Conservation (phyloP, 1,140 invertebrate species). For the Aphelenchoides besseyi region DNA sequence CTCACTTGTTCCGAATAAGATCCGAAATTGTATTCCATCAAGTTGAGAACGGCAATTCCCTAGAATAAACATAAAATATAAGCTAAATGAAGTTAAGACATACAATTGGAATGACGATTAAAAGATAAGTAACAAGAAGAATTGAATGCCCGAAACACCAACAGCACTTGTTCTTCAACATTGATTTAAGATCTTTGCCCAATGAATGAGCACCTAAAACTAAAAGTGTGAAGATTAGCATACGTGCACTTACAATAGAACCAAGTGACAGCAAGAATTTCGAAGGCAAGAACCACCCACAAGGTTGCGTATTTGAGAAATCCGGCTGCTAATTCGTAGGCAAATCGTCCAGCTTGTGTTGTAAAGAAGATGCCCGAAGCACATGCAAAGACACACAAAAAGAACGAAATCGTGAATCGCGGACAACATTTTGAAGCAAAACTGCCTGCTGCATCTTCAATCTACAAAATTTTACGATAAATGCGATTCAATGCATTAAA, state of each 20-base stretch:
- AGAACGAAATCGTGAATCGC: slow-evolving; percentile 52
- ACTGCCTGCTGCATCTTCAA: slow-evolving; percentile 58
- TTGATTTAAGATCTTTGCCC: slow-evolving; percentile 54
- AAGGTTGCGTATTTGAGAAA: slow-evolving; percentile 60
- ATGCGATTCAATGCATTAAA: too few species aligned
- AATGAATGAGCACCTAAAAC: slow-evolving; percentile 53
- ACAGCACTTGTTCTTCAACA: slow-evolving; percentile 50
- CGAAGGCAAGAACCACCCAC: slow-evolving; percentile 53
- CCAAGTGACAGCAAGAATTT: slow-evolving; percentile 57
- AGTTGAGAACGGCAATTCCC: slow-evolving; percentile 56
- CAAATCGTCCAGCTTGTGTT: slow-evolving; percentile 58
- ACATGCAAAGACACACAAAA: slow-evolving; percentile 48
- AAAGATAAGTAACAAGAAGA: slow-evolving; percentile 56
- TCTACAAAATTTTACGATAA: neutral
- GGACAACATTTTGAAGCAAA: slow-evolving; percentile 52
- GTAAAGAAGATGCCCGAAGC: slow-evolving; percentile 52
- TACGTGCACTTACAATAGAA: slow-evolving; percentile 58
- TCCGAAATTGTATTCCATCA: slow-evolving; percentile 50
- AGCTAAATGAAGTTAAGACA: slow-evolving; percentile 18
- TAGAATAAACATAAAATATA: slow-evolving; percentile 32
- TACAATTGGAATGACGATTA: slow-evolving; percentile 53
- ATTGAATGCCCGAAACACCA: slow-evolving; percentile 59
- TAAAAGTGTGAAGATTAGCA: neutral
- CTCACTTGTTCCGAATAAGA: slow-evolving; percentile 51
- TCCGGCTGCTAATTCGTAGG: slow-evolving; percentile 56